Evolutionary conservation across 2,888 invertebrate genomes (phyloP), one percentile per base, ranked within the genome.

Genomic region (Harpalus rufipes): DNA sequence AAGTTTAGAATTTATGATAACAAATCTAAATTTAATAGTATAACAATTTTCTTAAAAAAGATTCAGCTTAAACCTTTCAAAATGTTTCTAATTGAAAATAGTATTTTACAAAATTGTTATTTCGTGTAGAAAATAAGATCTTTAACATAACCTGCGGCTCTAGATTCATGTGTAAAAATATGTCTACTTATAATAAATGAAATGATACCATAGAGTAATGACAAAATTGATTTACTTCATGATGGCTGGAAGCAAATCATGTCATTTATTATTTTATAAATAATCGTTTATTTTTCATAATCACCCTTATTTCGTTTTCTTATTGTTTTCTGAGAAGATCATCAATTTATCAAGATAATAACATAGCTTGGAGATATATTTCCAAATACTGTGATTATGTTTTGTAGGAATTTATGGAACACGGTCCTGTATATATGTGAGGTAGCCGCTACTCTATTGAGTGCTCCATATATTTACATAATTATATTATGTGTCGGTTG

Each of bases 391-490:
- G 68, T 68, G 32, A 68, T 39, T 68, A 39, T 68, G 4, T 51
- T 12, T 51, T 10, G 44, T 10, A 10, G 10, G 7, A 68, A 68
- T 68, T 65, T 25, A 32, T 32, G 14, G 8, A 6, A n/a, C 32
- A 39, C 68, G 68, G 68, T 5, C 39, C 68, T 68, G 68, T 5
- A 39, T 14, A 68, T 39, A 39, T 68, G 68, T 39, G 39, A 68
- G 68, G 68, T 68, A 68, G 81, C 25, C 7, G 81, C 68, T 81
- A 81, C 65, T 21, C 21, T 81, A 81, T 63, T 63, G 65, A 81
- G 65, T 81, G 65, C 81, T 81, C 81, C 81, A 81, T 81, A 81
- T 81, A 81, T 81, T 81, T 81, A 44, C 81, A 81, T 81, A 81
- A 81, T 81, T 81, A 81, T 65, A 81, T 56, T 68, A n/a, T 68